These are phyloP conservation scores for Cyprinodon variegatus DNA, from an alignment of 2,113 vertebrate genomes.

Conservation along the genomic window DNA sequence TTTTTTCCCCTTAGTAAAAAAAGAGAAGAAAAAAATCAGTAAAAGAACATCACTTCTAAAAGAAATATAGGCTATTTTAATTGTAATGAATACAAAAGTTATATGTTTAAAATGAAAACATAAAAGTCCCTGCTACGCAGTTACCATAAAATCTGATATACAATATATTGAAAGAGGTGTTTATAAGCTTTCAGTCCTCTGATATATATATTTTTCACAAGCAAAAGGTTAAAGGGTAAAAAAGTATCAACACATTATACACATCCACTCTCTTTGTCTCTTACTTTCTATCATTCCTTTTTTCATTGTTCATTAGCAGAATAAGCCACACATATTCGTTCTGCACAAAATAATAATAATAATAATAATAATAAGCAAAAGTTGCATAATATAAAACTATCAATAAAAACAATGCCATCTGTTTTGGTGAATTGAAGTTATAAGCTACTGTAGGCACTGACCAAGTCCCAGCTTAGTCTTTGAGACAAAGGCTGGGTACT, in stretches of 20 bases:
- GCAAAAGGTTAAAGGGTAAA: slow-evolving; percentile 27
- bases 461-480: slow-evolving; percentile 14
- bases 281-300: slow-evolving; percentile 2
- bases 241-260: slow-evolving; percentile 27
- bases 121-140: slow-evolving; percentile 18
- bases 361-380: slow-evolving; percentile 20
- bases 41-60: slow-evolving; percentile 33
- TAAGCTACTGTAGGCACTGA: slow-evolving; percentile 29
- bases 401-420: slow-evolving; percentile 52
- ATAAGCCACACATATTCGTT: slow-evolving; percentile 39
- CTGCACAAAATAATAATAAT: slow-evolving; percentile 27
- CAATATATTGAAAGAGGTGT: slow-evolving; percentile 30
- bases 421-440: slow-evolving; percentile 37
- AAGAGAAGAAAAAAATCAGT: slow-evolving; percentile 27
- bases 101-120: slow-evolving; percentile 33
- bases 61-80: slow-evolving; percentile 61
- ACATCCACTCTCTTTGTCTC: background rate
- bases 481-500: slow-evolving; percentile 15
- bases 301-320: slow-evolving; percentile 20
- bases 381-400: slow-evolving; percentile 39
- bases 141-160: slow-evolving; percentile 28
- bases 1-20: slow-evolving; percentile 65
- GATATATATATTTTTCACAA: slow-evolving; percentile 17
- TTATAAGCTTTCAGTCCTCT: slow-evolving; percentile 11
- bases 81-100: slow-evolving; percentile 44